Conservation (phyloP, 2,888 invertebrate genomes). For the Xestia c-nigrum region DNA sequence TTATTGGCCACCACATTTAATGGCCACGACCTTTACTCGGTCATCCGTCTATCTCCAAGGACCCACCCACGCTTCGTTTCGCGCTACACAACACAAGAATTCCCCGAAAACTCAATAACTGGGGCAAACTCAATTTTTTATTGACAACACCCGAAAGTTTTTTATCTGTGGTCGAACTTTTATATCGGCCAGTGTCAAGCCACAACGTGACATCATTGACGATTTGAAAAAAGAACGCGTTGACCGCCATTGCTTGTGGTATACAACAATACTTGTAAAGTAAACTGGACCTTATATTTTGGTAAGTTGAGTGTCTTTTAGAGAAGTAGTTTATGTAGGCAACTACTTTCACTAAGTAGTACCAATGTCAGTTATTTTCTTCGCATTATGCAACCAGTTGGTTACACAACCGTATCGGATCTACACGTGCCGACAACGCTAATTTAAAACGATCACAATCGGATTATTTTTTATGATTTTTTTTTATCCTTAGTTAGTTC, state of each 20-base stretch:
- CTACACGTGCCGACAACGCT: constrained; percentile 66
- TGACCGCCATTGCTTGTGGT: constrained; percentile 74
- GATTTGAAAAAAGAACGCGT: constrained; percentile 70
- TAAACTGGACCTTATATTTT: constrained; percentile 44
- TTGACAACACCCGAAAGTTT: constrained; percentile 50
- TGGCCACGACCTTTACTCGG: constrained; percentile 35
- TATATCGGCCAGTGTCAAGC: constrained; percentile 68
- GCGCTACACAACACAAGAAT: constrained; percentile 31
- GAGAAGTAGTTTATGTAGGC: constrained; percentile 53
- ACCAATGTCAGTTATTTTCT: constrained; percentile 89
- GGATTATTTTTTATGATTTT: constrained; percentile 45
- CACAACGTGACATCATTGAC: constrained; percentile 66
- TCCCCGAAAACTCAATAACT: constrained; percentile 38
- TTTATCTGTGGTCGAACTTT: constrained; percentile 53
- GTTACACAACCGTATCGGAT: constrained; percentile 74
- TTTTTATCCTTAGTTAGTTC: constrained; percentile 36
- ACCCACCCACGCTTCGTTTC: constrained; percentile 31
- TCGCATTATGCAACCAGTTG: constrained; percentile 80
- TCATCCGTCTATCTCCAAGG: constrained; percentile 27
- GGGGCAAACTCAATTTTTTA: constrained; percentile 43
- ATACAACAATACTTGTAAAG: constrained; percentile 31
- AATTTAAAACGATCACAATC: constrained; percentile 57
- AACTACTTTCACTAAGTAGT: constrained; percentile 86
- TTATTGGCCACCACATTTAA: constrained; percentile 24
- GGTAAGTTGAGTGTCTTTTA: constrained; percentile 54